Evolutionary conservation across 2,113 vertebrate species (phyloP).

Genomic region (Cinclus cinclus): DNA sequence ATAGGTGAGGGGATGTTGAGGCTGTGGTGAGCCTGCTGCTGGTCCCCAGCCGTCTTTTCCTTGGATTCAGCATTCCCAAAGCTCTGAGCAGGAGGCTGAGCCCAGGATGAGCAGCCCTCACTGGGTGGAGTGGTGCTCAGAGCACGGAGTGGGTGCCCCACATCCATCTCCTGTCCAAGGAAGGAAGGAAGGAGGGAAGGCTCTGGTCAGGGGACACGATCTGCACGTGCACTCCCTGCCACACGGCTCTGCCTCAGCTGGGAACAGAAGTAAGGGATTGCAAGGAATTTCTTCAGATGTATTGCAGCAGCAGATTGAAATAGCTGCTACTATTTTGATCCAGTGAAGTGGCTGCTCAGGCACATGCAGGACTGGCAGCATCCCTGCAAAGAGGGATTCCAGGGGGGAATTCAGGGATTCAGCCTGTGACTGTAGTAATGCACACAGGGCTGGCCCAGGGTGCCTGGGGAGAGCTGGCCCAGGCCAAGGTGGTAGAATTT

Average conservation of each 20-base stretch:
- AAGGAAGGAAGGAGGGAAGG: background rate
- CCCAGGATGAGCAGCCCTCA: background rate
- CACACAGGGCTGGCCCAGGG: background rate
- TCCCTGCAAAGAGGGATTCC: background rate
- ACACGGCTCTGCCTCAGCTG: background rate
- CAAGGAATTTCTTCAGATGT: constrained; percentile 10
- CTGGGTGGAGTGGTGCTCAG: accelerated
- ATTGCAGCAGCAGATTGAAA: constrained; percentile 35
- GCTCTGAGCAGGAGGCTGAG: accelerated
- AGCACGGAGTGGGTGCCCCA: accelerated
- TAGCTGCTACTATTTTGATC: constrained; percentile 56
- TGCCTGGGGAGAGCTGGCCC: background rate
- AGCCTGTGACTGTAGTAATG: background rate
- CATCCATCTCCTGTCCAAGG: background rate
- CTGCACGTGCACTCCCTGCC: background rate
- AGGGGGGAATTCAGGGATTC: background rate
- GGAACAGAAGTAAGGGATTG: background rate
- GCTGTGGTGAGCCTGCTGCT: background rate
- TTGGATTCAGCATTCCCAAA: background rate
- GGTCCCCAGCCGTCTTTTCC: background rate
- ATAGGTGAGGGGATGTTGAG: accelerated
- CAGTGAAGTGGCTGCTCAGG: background rate
- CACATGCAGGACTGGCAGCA: constrained; percentile 22
- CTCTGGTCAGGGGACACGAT: background rate
- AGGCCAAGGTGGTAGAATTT: background rate